Conservation (phyloP, 1,140 invertebrate species). For the Hypsibius dujardini region DNA sequence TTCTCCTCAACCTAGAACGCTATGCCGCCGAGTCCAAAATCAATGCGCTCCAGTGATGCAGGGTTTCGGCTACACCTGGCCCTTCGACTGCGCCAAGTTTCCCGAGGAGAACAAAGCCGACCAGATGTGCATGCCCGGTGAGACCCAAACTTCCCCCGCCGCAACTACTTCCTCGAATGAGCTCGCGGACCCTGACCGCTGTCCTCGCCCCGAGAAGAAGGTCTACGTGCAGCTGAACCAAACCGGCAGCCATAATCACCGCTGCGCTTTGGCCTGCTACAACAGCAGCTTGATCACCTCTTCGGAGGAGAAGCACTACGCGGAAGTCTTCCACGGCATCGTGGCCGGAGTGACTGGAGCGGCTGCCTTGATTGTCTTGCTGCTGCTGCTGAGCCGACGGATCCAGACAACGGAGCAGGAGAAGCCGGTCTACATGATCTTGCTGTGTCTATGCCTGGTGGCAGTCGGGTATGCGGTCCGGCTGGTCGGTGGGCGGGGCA, state of each 20-base stretch:
- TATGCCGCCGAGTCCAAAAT: conserved; percentile 65
- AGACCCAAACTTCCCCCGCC: conserved; percentile 31
- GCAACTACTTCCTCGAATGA: conserved; percentile 20
- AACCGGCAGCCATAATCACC: too few relatives aligned
- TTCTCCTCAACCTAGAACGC: conserved; percentile 28
- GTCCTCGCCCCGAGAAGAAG: too few relatives aligned
- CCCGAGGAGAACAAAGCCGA: conserved; percentile 68
- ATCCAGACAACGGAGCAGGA: conserved; percentile 31
- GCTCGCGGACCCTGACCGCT: conserved; percentile 26
- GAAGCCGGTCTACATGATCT: conserved; percentile 32
- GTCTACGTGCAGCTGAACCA: too few relatives aligned
- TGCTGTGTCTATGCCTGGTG: conserved; percentile 38
- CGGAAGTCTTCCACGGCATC: conserved; percentile 37
- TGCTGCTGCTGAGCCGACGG: conserved; percentile 54
- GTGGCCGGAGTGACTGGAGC: conserved; percentile 61
- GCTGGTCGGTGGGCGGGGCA: conserved; percentile 45
- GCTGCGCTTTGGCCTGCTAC: conserved; percentile 32
- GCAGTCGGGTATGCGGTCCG: conserved; percentile 52
- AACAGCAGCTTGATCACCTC: conserved; percentile 56
- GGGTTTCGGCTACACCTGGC: conserved; percentile 80
- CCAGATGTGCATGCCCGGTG: conserved; percentile 86
- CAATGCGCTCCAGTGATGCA: conserved; percentile 67
- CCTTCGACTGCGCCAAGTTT: conserved; percentile 72
- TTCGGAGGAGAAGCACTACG: conserved; percentile 50
- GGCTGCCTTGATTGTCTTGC: conserved; percentile 56